A percentile compares a stretch with the other conserved stretches of the same genome.
These are phyloP conservation scores for Cyprinodon variegatus DNA, from an alignment of 2,113 vertebrate species.

Conservation along the genomic window DNA sequence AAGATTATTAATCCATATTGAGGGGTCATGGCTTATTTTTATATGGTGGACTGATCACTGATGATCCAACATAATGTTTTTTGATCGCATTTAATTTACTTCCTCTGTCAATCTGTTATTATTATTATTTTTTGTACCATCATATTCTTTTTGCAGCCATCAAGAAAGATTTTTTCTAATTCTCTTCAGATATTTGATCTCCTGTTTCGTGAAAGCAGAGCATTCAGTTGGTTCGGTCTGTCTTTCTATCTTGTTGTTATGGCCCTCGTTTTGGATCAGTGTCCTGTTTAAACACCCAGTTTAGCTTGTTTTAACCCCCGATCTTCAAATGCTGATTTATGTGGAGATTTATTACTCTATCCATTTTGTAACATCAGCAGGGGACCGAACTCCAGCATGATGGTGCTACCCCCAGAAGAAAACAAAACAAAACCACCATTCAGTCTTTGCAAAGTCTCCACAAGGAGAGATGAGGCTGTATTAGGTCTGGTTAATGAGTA, in stretches of 20 bases:
- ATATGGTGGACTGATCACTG: too few species aligned
- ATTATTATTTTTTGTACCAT: too few species aligned
- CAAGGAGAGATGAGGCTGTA: not conserved
- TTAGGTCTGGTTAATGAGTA: not conserved
- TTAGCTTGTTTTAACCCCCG: too few species aligned
- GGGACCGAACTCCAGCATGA: not conserved
- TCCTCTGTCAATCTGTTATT: too few species aligned
- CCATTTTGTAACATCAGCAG: not conserved
- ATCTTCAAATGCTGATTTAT: too few species aligned
- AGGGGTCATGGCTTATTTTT: too few species aligned
- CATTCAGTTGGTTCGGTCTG: not conserved
- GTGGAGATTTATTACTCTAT: not conserved
- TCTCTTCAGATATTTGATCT: not conserved
- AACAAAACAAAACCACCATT: not conserved
- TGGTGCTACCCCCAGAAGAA: not conserved
- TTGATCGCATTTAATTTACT: too few species aligned
- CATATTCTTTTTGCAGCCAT: too few species aligned
- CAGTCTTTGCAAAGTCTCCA: not conserved
- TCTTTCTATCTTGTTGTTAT: not conserved
- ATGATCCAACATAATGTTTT: too few species aligned
- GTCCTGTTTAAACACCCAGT: too few species aligned
- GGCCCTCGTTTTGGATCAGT: too few species aligned
- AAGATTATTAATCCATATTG: too few species aligned
- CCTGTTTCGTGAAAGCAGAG: not conserved
- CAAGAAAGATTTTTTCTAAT: not conserved